phyloP scores from a whole-genome alignment of 2,113 vertebrate species.

The Gasterosteus nipponicus region DNA sequence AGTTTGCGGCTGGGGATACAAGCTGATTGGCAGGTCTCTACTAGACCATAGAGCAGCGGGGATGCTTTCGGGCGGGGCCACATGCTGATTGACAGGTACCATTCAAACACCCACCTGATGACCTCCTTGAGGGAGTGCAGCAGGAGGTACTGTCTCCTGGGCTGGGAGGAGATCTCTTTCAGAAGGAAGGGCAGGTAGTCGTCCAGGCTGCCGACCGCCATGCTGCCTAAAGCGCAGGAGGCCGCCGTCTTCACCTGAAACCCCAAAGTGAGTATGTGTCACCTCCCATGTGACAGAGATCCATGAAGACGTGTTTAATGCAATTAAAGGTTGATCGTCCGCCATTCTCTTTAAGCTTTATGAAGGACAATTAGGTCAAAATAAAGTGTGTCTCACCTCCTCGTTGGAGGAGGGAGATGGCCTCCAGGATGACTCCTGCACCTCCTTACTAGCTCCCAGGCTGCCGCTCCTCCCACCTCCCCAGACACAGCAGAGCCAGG shows the following conservation, averaged over 20 bases:
- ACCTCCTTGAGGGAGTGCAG: constrained; percentile 92
- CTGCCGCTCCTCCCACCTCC: constrained; percentile 86
- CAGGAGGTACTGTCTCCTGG: constrained; percentile 90
- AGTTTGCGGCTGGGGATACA: neutral
- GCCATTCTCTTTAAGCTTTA: too few relatives aligned
- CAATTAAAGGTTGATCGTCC: too few relatives aligned
- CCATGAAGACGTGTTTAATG: too few relatives aligned
- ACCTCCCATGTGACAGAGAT: too few relatives aligned
- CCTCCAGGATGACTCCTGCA: constrained; percentile 89
- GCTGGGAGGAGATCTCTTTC: constrained; percentile 87
- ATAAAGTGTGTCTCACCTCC: constrained; percentile 67
- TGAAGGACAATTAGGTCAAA: too few relatives aligned
- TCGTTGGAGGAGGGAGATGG: constrained; percentile 88
- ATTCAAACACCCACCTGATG: constrained; percentile 75
- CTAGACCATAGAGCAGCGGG: too few relatives aligned
- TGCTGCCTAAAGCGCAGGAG: constrained; percentile 87
- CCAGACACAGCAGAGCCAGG: constrained; percentile 89
- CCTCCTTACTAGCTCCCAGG: constrained; percentile 86
- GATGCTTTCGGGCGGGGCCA: too few relatives aligned
- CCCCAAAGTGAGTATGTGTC: neutral
- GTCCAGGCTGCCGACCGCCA: constrained; percentile 86
- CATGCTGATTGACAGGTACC: too few relatives aligned
- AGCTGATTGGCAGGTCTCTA: too few relatives aligned
- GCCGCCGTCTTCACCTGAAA: constrained; percentile 87
- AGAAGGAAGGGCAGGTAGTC: constrained; percentile 93